A percentile compares a stretch with the other conserved stretches of the same genome.
Conservation (phyloP, 2,113 vertebrate species). For the Acrocephalus arundinaceus region DNA sequence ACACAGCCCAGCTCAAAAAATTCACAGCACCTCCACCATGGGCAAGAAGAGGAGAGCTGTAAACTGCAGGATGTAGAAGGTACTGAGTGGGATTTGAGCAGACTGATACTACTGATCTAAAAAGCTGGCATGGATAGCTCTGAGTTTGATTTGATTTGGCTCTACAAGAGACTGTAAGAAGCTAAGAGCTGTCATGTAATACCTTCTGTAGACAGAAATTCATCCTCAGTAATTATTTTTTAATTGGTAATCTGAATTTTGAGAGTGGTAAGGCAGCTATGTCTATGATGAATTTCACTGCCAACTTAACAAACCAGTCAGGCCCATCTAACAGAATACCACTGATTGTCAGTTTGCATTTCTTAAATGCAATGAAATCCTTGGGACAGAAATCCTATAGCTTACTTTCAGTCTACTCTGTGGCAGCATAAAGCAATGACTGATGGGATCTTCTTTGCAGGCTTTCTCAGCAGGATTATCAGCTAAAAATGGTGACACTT, state of each 20-base stretch:
- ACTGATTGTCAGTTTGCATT: constrained; percentile 24
- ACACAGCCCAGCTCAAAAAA: constrained; percentile 78
- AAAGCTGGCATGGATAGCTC: background rate
- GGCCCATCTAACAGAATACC: background rate
- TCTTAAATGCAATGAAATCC: constrained; percentile 21
- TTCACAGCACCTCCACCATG: constrained; percentile 70
- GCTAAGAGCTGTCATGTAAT: background rate
- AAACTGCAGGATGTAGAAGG: constrained; percentile 15
- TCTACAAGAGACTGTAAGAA: background rate
- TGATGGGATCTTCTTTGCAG: constrained; percentile 44
- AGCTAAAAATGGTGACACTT: constrained; percentile 9
- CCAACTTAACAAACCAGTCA: constrained; percentile 8
- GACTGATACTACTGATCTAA: background rate
- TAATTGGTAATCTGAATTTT: constrained; percentile 2
- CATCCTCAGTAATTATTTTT: constrained; percentile 25
- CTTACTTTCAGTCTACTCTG: constrained; percentile 5
- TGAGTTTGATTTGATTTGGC: constrained; percentile 22
- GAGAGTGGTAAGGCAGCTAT: background rate
- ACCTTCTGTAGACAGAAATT: background rate
- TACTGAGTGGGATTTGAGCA: constrained; percentile 2
- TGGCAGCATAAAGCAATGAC: constrained; percentile 26
- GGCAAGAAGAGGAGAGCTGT: background rate
- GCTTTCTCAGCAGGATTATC: constrained; percentile 47
- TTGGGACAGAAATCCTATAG: constrained; percentile 22
- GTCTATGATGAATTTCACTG: background rate